Conservation (phyloP, 2,113 vertebrate species). For the Parotia lawesii region DNA sequence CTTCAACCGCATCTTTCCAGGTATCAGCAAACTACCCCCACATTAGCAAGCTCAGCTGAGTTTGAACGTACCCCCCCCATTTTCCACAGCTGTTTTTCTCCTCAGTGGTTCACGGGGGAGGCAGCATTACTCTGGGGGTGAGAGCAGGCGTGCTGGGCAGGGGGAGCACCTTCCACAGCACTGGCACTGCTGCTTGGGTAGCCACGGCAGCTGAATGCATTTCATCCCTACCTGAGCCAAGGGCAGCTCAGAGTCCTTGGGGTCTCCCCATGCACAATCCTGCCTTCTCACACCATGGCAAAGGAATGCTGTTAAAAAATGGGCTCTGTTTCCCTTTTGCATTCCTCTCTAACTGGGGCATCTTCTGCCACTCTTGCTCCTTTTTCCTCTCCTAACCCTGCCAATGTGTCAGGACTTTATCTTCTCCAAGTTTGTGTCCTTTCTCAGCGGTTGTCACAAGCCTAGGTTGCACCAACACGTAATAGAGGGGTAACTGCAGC, state of each 20-base stretch:
- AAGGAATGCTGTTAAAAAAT: background rate
- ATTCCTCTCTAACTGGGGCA: background rate
- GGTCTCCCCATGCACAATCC: fast-evolving
- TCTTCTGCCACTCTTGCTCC: background rate
- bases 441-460: background rate
- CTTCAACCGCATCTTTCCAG: slow-evolving; percentile 10
- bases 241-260: background rate
- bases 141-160: background rate
- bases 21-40: background rate
- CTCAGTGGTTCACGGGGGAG: background rate
- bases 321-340: background rate
- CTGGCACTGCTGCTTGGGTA: background rate
- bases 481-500: background rate
- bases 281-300: background rate
- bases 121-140: fast-evolving
- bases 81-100: background rate
- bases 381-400: background rate
- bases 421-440: background rate
- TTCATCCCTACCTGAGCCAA: background rate
- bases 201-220: fast-evolving
- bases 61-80: background rate
- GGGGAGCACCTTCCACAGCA: background rate
- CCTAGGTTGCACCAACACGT: background rate
- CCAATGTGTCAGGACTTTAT: background rate
- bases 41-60: background rate